A percentile compares a stretch with the other conserved stretches of the same genome.
Conservation (phyloP, 1,140 invertebrate species). For the Apis dorsata region DNA sequence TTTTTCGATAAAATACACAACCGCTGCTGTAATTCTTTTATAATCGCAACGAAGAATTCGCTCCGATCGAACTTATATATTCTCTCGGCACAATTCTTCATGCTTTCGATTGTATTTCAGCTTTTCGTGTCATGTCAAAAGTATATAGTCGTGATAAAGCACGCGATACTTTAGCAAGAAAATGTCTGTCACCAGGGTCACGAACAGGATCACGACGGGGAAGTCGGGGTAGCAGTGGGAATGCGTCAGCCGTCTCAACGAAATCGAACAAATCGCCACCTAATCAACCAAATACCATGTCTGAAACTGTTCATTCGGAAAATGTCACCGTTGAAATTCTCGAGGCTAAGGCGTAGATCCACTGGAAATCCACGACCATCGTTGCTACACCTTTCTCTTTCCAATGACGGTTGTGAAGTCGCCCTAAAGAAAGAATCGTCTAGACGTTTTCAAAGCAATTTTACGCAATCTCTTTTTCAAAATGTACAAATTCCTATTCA, state of each 20-base stretch:
- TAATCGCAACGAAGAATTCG: slow-evolving; percentile 22
- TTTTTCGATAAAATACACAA: not conserved
- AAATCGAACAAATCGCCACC: slow-evolving; percentile 80
- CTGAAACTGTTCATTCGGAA: slow-evolving; percentile 79
- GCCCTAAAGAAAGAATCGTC: not conserved
- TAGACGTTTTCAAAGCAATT: not conserved
- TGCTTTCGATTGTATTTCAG: slow-evolving; percentile 57
- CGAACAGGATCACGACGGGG: slow-evolving; percentile 84
- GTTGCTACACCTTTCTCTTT: not conserved
- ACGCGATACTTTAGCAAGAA: slow-evolving; percentile 72
- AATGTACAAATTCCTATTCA: not conserved
- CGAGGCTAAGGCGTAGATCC: slow-evolving; percentile 76
- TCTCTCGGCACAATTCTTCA: slow-evolving; percentile 51
- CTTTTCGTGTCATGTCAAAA: slow-evolving; percentile 60
- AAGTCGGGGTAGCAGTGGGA: slow-evolving; percentile 84
- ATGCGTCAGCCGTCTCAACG: slow-evolving; percentile 82
- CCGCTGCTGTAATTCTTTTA: slow-evolving; percentile 9
- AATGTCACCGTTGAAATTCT: slow-evolving; percentile 82
- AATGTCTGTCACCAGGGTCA: slow-evolving; percentile 83
- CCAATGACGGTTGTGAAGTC: slow-evolving; percentile 15
- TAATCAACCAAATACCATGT: slow-evolving; percentile 71
- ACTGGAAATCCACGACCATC: not conserved
- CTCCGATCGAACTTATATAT: slow-evolving; percentile 41
- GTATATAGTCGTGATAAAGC: slow-evolving; percentile 53
- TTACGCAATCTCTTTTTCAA: slow-evolving; percentile 6